Percentiles rank a stretch among this genome's conserved stretches.
Conservation (phyloP, 2,888 invertebrate genomes). For the Branchellion lobata region DNA sequence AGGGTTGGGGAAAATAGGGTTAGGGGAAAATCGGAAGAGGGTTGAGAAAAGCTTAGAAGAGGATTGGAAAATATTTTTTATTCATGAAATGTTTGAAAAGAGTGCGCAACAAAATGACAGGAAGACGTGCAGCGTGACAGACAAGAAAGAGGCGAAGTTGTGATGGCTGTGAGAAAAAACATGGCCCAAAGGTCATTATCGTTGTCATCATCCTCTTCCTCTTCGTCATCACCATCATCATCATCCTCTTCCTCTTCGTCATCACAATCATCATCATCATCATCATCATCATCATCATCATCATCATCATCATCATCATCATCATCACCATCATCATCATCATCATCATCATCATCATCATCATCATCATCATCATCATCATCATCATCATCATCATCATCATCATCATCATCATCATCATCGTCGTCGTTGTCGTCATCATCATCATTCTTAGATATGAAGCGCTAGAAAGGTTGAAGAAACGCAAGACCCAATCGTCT, state of each 20-base stretch:
- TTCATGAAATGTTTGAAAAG: too few relatives aligned
- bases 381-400: slow-evolving; percentile 32
- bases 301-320: slow-evolving; percentile 18
- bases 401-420: slow-evolving; percentile 25
- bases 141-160: slow-evolving; percentile 27
- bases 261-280: slow-evolving; percentile 25
- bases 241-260: slow-evolving; percentile 6
- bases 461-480: too few relatives aligned
- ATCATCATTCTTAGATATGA: too few relatives aligned
- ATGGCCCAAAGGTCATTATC: slow-evolving; percentile 32
- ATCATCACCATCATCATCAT: background rate
- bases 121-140: slow-evolving; percentile 14
- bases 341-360: slow-evolving; percentile 16
- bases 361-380: slow-evolving; percentile 1
- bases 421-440: slow-evolving; percentile 16
- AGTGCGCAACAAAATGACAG: too few relatives aligned
- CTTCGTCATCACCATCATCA: slow-evolving; percentile 11
- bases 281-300: slow-evolving; percentile 11
- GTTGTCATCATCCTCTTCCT: background rate
- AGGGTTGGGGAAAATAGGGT: too few relatives aligned
- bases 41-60: too few relatives aligned
- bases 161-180: slow-evolving; percentile 7
- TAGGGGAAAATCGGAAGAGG: too few relatives aligned
- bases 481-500: too few relatives aligned
- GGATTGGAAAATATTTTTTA: too few relatives aligned